Conservation (phyloP, 2,113 vertebrate species). For the Capreolus pygargus region DNA sequence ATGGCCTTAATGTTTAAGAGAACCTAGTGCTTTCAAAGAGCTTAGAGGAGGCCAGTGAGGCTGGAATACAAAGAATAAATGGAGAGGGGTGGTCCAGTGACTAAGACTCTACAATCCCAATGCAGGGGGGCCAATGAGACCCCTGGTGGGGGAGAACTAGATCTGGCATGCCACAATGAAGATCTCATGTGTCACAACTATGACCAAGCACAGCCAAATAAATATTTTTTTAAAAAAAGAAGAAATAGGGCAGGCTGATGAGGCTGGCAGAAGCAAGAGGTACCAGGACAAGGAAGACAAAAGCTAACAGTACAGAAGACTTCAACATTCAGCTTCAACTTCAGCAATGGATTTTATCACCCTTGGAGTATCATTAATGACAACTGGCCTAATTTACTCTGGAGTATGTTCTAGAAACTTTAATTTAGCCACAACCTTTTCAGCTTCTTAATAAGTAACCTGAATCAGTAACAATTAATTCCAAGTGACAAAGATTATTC, state of each 20-base stretch:
- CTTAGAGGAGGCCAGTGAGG: neutral
- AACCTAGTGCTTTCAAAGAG: neutral
- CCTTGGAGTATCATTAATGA: neutral
- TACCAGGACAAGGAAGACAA: neutral
- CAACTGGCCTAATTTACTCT: neutral
- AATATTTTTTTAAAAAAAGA: neutral
- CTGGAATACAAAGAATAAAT: neutral
- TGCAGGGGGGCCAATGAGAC: neutral
- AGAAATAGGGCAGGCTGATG: neutral
- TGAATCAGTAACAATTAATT: neutral
- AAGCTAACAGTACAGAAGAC: neutral
- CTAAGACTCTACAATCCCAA: neutral
- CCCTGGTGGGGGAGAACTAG: neutral
- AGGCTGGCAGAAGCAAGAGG: neutral
- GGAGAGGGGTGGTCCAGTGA: neutral
- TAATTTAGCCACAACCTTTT: neutral
- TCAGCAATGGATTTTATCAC: neutral
- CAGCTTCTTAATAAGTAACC: neutral
- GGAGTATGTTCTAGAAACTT: neutral
- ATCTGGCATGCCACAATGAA: neutral
- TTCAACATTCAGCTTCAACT: neutral
- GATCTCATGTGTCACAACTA: neutral
- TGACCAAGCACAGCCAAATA: neutral
- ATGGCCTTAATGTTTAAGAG: neutral
- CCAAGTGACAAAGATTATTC: slow-evolving; percentile 7